A percentile compares a stretch with the other conserved stretches of the same genome.
phyloP scores from a whole-genome alignment of 2,888 invertebrate genomes.

The Clanis bilineata region DNA sequence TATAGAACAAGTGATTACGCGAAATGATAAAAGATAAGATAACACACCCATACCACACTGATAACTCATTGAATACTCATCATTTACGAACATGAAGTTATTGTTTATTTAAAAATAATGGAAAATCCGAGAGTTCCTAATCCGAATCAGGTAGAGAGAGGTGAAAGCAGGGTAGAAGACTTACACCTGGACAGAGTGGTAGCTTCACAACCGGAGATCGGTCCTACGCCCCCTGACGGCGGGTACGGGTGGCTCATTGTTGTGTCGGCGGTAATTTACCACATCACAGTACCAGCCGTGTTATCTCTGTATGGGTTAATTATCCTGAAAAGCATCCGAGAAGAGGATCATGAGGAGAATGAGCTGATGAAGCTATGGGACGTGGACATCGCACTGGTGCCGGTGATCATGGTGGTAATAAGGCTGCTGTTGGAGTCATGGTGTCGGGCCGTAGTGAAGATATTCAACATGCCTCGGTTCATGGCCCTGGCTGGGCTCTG shows the following conservation, averaged over 20 bases:
- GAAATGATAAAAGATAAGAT: slow-evolving; percentile 75
- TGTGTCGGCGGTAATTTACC: slow-evolving; percentile 80
- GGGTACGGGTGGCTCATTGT: slow-evolving; percentile 86
- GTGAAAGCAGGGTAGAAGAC: slow-evolving; percentile 55
- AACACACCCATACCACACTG: slow-evolving; percentile 63
- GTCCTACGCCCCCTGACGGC: slow-evolving; percentile 85
- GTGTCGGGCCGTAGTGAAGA: slow-evolving; percentile 79
- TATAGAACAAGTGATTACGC: slow-evolving; percentile 70
- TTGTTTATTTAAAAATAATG: slow-evolving; percentile 65
- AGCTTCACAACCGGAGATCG: slow-evolving; percentile 85
- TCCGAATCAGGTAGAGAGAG: slow-evolving; percentile 38
- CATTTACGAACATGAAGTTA: slow-evolving; percentile 62
- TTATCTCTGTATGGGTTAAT: slow-evolving; percentile 81
- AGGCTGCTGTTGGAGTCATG: slow-evolving; percentile 83
- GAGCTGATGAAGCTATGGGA: slow-evolving; percentile 79
- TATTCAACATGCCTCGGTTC: slow-evolving; percentile 82
- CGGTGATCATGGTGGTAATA: slow-evolving; percentile 82
- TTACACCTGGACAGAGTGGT: slow-evolving; percentile 82
- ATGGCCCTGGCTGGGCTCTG: slow-evolving; percentile 82
- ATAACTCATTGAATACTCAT: slow-evolving; percentile 58
- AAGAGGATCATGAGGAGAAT: slow-evolving; percentile 68
- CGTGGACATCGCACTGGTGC: slow-evolving; percentile 81
- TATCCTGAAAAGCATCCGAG: slow-evolving; percentile 74
- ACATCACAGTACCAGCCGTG: slow-evolving; percentile 82
- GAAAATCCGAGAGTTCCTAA: slow-evolving; percentile 48